Base-by-base conservation (phyloP, 2,888 invertebrate genomes). In the Pachydiplax longipennis region DNA sequence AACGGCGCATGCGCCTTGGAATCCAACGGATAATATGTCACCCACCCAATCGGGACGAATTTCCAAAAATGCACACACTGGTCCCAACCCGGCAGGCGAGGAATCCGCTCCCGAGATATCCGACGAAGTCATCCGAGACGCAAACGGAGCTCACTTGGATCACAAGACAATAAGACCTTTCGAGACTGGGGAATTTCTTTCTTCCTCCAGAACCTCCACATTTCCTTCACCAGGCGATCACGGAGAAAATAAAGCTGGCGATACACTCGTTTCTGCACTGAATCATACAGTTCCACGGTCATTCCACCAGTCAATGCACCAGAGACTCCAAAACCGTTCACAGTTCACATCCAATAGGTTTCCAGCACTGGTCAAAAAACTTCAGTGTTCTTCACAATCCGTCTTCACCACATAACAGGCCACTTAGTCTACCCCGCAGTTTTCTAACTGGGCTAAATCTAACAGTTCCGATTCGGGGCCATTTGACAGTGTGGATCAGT, bases 51-150 rank as follows among this genome's bases (percentile, higher is more conserved):
- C n/a, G 87, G 61, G 61, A 61, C 87, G 37, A 61, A 87, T 61
- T 61, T 87, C 87, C 87, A 87, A 87, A 87, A 87, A 87, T 87
- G 87, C 87, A 87, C 87, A 87, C 73, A 73, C 73, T 15, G 73
- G 31, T 73, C 73, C 1, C 73, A 31, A 12, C 73, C 25, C 73
- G 73, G 73, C 25, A 73, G 73, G 22, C 31, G 73, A 73, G 73
- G 73, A 73, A 73, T 73, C 31, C 8, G 25, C 73, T 73, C 73
- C 53, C 13, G 73, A 31, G 31, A 73, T 73, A 73, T 31, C 73
- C 73, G 73, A 73, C 31, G 13, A 13, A 73, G 73, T 31, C 53
- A 53, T 6, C 31, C 73, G 25, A 73, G 31, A 31, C n/a, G 65
- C 25, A 65, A n/a, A 22, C 65, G 25, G 18, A 13, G 31, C 25